Evolutionary conservation across 2,113 vertebrate genomes (phyloP).

Genomic region (Halcyon senegalensis): DNA sequence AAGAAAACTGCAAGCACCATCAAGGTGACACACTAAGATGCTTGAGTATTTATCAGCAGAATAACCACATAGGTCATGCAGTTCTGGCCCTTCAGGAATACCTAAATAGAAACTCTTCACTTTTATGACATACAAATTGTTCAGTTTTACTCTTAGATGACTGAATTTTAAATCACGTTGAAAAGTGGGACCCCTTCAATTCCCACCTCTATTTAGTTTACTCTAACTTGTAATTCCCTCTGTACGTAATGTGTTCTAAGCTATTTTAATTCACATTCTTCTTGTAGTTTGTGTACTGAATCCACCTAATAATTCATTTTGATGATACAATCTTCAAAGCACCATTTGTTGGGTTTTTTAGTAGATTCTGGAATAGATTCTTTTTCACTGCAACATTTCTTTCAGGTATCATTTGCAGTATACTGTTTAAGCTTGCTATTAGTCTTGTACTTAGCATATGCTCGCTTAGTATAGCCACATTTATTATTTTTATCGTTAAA

Average conservation of each 20-base stretch:
- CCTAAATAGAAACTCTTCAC: not conserved
- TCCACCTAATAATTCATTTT: conserved; percentile 61
- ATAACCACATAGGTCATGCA: not conserved
- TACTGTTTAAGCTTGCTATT: conserved; percentile 32
- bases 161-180: conserved; percentile 18
- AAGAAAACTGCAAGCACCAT: not conserved
- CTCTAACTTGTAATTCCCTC: conserved; percentile 1
- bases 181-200: conserved; percentile 2
- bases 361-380: conserved; percentile 30
- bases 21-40: not conserved
- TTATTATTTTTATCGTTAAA: conserved; percentile 57
- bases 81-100: conserved; percentile 6
- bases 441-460: conserved; percentile 61
- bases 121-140: not conserved
- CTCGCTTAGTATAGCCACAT: conserved; percentile 45
- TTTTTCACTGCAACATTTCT: conserved; percentile 41
- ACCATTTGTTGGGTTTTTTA: conserved; percentile 17
- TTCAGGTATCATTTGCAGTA: conserved; percentile 49
- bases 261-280: conserved; percentile 35
- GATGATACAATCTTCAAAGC: conserved; percentile 61
- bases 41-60: not conserved
- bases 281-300: not conserved
- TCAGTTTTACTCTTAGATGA: not conserved
- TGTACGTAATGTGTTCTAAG: not conserved
- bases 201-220: not conserved